phyloP scores from a whole-genome alignment of 1,140 invertebrate genomes.

The Nebria ingens region DNA sequence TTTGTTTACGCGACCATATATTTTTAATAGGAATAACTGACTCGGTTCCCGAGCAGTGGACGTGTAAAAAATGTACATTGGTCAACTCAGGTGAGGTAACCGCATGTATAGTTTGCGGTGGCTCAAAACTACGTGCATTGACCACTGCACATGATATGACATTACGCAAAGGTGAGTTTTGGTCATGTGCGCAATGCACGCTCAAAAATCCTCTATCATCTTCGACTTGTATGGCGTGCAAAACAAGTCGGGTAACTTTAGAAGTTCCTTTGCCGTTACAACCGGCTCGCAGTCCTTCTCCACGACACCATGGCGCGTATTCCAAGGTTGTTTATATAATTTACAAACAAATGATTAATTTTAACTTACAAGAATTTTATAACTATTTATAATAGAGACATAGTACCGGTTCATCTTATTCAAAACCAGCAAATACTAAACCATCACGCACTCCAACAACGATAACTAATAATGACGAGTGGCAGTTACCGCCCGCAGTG shows the following conservation, averaged over 20 bases:
- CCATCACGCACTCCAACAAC: neutral
- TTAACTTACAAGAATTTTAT: conserved; percentile 4
- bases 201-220: conserved; percentile 67
- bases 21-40: conserved; percentile 9
- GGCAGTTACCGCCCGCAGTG: no score
- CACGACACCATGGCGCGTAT: conserved; percentile 31
- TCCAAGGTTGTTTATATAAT: conserved; percentile 20
- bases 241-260: conserved; percentile 33
- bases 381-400: conserved; percentile 30
- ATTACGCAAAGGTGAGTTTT: conserved; percentile 62
- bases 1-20: no score
- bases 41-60: conserved; percentile 48
- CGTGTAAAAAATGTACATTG: conserved; percentile 78
- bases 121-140: conserved; percentile 61
- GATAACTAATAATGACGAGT: neutral
- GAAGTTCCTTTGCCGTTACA: conserved; percentile 19
- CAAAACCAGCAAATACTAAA: conserved; percentile 12
- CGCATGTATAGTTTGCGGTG: conserved; percentile 73
- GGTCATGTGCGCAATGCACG: conserved; percentile 69
- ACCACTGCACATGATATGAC: conserved; percentile 54
- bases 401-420: conserved; percentile 30
- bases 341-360: neutral
- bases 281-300: conserved; percentile 35
- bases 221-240: conserved; percentile 68
- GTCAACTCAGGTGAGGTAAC: conserved; percentile 57